phyloP scores from a whole-genome alignment of 2,888 invertebrate genomes.

The Scrobipalpa atriplicella region DNA sequence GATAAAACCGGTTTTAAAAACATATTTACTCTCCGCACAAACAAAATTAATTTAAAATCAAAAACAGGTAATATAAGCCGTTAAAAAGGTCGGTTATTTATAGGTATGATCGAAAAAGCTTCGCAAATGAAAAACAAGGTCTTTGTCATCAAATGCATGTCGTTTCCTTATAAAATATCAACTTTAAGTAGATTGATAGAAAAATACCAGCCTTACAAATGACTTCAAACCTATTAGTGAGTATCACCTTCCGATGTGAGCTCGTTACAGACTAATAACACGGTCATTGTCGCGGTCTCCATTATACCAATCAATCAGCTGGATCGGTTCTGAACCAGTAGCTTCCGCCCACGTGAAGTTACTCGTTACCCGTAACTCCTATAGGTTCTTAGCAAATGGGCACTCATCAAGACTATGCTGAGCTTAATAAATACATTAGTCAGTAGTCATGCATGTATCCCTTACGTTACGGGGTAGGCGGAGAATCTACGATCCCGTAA shows the following conservation, averaged over 20 bases:
- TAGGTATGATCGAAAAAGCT: not conserved
- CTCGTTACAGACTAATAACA: not conserved
- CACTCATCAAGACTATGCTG: no score
- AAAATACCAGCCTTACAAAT: not conserved
- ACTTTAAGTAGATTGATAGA: not conserved
- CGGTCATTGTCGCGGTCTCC: conserved; percentile 21
- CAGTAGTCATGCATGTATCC: no score
- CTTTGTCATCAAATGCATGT: not conserved
- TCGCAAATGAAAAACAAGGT: not conserved
- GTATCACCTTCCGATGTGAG: not conserved
- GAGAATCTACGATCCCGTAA: no score
- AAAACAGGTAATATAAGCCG: not conserved
- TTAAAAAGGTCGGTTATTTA: not conserved
- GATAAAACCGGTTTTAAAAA: not conserved
- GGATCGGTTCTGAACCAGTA: conserved; percentile 6
- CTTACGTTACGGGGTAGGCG: no score
- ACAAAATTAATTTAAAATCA: no score
- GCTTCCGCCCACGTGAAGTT: not conserved
- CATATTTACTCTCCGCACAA: not conserved
- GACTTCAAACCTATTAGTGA: not conserved
- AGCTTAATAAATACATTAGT: no score
- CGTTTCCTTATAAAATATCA: not conserved
- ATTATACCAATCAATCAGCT: conserved; percentile 1
- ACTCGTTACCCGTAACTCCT: not conserved
- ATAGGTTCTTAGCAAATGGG: not conserved